Base-by-base conservation (phyloP, 2,797 vertebrate genomes). In the Crypturellus tataupa region DNA sequence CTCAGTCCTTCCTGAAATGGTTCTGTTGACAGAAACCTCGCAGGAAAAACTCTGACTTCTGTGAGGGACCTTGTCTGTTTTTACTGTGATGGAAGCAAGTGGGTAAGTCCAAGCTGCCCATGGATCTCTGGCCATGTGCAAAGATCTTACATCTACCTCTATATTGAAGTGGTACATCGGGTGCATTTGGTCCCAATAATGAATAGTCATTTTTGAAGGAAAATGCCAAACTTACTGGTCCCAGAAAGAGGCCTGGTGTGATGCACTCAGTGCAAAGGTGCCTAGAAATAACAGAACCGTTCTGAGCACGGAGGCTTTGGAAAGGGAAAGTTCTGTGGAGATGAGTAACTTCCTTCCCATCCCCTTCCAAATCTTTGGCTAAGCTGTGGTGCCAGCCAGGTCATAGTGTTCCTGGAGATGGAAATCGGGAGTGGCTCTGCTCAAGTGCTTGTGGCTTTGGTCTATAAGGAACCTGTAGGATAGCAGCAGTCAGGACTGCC, bases 1-100 rank as follows among this genome's bases (percentile, higher is more conserved):
- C 80, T 94, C 84, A 92, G 31, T 82, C 62, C 71, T 59, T 70
- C 92, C 90, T 44, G 15, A 89, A 29, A 64, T 17, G 62, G 31
- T 33, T 44, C 42, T 79, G 49, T 89, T 94, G 58, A 27, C 69
- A 11, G 89, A 62, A 93, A 89, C 60, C 39, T 44, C 1, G 1
- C 62, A 71, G 75, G 40, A 92, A 90, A 93, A 87, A 37, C 71
- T 69, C 49, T 24, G n/a, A 3, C 21, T 80, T 49, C 69, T 59
- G 44, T 16, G 6, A 5, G 53, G 44, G 40, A 80, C 67, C 42
- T 65, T 40, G 2, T 11, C 33, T 86, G 83, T 47, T 63, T 71
- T 17, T 42, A 58, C 59, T 88, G 80, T 16, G 64, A 51, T 18
- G 5, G 46, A 53, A 33, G 53, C 10, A 13, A 53, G 72, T 14